These are phyloP conservation scores for Mylabris phalerata DNA, from an alignment of 1,140 invertebrate genomes.

Conservation along the genomic window DNA sequence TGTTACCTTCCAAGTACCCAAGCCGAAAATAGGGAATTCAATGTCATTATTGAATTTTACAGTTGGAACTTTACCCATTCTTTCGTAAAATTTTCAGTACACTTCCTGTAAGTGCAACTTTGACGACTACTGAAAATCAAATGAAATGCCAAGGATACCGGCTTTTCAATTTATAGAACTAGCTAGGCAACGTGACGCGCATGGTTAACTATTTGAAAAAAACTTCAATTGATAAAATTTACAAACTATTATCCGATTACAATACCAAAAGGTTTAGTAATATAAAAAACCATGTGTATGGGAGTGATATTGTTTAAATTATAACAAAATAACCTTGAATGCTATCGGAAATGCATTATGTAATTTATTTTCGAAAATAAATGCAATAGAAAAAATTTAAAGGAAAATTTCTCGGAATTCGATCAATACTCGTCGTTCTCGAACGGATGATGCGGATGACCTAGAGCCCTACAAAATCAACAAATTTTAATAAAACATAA, in stretches of 20 bases:
- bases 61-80: conserved; percentile 46
- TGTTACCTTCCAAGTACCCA: conserved; percentile 63
- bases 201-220: no score
- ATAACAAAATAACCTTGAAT: no score
- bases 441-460: conserved; percentile 34
- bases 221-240: no score
- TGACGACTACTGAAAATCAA: not conserved
- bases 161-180: no score
- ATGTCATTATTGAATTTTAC: conserved; percentile 53
- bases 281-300: not conserved
- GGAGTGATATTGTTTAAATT: no score
- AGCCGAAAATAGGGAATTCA: conserved; percentile 54
- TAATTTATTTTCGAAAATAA: no score
- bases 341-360: no score
- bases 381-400: not conserved
- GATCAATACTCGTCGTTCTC: conserved; percentile 25
- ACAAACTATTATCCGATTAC: no score
- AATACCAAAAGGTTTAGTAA: no score
- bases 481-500: not conserved
- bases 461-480: conserved; percentile 25
- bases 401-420: conserved; percentile 2
- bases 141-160: not conserved
- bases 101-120: not conserved
- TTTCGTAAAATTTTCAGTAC: not conserved
- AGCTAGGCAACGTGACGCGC: no score